Percentiles rank a stretch among this genome's conserved stretches.
Conservation (phyloP, 2,888 invertebrate genomes). For the Drosophila kokeensis region DNA sequence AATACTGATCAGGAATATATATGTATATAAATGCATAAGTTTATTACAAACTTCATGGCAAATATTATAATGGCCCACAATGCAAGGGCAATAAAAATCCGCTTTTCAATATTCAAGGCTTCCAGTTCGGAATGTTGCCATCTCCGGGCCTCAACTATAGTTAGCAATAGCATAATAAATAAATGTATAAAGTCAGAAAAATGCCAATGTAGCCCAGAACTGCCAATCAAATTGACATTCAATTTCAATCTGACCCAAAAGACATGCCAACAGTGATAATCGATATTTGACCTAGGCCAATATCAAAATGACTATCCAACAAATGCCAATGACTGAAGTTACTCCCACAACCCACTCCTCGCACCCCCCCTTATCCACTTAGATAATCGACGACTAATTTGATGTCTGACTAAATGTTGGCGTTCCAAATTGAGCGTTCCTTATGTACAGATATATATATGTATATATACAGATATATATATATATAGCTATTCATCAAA, state of each 20-base stretch:
- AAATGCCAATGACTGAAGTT: slow-evolving; percentile 17
- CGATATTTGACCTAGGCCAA: slow-evolving; percentile 82
- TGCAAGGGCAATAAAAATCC: neutral
- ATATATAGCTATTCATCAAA: slow-evolving; percentile 41
- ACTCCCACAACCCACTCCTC: too few relatives aligned
- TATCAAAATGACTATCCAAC: slow-evolving; percentile 58
- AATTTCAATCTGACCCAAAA: slow-evolving; percentile 73
- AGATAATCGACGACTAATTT: slow-evolving; percentile 77
- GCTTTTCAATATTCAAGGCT: neutral
- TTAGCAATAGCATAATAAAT: slow-evolving; percentile 6
- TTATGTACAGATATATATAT: neutral
- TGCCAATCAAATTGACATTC: slow-evolving; percentile 78
- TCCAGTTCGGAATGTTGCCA: neutral
- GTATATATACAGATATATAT: neutral
- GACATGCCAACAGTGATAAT: slow-evolving; percentile 58
- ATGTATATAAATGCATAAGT: too few relatives aligned
- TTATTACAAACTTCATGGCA: too few relatives aligned
- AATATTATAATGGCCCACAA: neutral
- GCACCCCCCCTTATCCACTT: neutral
- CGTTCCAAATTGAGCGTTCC: slow-evolving; percentile 42
- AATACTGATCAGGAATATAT: neutral
- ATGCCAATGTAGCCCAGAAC: slow-evolving; percentile 49
- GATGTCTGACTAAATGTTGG: slow-evolving; percentile 67
- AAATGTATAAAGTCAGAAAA: slow-evolving; percentile 22
- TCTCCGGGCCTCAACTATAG: neutral